A percentile compares a stretch with the other conserved stretches of the same genome.
Evolutionary conservation across 2,888 invertebrate species (phyloP).

Genomic region (Chalcosyrphus nemorum): DNA sequence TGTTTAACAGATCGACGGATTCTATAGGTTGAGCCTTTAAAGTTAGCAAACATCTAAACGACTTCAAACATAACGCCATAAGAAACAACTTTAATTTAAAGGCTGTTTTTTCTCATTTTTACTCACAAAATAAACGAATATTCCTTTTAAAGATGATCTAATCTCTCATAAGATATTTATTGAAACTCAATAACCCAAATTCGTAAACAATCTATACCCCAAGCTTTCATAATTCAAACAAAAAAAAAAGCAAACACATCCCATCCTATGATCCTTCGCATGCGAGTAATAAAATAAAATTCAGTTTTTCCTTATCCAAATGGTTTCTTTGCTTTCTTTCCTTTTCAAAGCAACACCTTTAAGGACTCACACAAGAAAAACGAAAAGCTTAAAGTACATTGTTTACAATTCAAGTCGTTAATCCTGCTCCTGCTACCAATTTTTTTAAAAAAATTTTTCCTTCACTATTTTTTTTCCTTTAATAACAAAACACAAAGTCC

Average conservation of each 20-base stretch:
- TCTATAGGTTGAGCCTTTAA: too few relatives aligned
- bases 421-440: neutral
- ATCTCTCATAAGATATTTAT: neutral
- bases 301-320: too few relatives aligned
- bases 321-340: neutral
- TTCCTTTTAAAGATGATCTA: too few relatives aligned
- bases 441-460: neutral
- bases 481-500: slow-evolving; percentile 1
- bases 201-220: neutral
- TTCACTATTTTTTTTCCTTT: neutral
- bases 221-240: neutral
- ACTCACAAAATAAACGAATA: too few relatives aligned
- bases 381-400: neutral
- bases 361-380: neutral
- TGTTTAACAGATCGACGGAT: too few relatives aligned
- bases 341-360: neutral
- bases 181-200: neutral
- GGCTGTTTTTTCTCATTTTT: too few relatives aligned
- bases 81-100: too few relatives aligned
- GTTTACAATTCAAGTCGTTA: slow-evolving; percentile 36
- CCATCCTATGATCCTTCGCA: neutral
- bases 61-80: too few relatives aligned
- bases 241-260: neutral
- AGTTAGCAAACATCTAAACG: too few relatives aligned
- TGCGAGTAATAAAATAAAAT: neutral